These are phyloP conservation scores for Threskiornis aethiopicus DNA, from an alignment of 2,797 vertebrate genomes.

Conservation along the genomic window DNA sequence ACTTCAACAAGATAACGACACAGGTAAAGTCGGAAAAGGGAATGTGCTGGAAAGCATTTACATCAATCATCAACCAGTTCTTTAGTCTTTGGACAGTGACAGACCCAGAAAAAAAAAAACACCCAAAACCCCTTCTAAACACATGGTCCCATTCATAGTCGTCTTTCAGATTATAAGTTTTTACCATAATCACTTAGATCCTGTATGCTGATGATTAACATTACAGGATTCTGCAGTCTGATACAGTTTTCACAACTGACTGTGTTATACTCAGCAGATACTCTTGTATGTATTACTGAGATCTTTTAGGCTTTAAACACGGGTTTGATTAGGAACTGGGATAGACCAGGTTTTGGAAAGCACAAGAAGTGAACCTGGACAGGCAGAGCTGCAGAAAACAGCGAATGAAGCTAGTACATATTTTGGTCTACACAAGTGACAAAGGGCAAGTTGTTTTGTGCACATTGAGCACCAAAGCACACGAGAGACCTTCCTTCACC, in stretches of 20 bases:
- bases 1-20: not conserved
- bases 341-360: not conserved
- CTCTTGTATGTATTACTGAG: not conserved
- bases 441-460: not conserved
- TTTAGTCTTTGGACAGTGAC: not conserved
- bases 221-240: not conserved
- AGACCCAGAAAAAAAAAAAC: not conserved
- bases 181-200: not conserved
- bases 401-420: accelerated
- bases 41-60: not conserved
- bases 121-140: not conserved
- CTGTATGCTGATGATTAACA: not conserved
- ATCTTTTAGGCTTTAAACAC: not conserved
- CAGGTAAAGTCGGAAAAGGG: not conserved
- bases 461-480: not conserved
- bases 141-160: not conserved
- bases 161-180: not conserved
- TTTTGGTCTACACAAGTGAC: not conserved
- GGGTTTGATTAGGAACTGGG: not conserved
- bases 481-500: not conserved
- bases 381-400: not conserved
- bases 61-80: not conserved
- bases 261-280: not conserved
- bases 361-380: not conserved
- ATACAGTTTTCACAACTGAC: not conserved